Conservation (phyloP, 2,113 vertebrate genomes). For the Stictonetta naevosa region DNA sequence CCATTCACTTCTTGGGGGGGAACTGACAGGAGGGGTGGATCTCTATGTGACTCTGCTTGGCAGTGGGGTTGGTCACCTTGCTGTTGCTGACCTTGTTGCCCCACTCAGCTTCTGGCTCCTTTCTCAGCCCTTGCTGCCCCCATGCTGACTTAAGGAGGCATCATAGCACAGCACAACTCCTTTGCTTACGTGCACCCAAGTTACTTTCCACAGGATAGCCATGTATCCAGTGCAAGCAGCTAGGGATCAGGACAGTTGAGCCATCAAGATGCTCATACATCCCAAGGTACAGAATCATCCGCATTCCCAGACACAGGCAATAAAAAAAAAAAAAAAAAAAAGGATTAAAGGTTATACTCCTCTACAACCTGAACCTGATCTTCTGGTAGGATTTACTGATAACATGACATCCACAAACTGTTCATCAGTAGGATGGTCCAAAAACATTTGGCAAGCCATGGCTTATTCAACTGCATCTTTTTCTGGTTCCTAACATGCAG, state of each 20-base stretch:
- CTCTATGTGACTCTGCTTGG: too few species aligned
- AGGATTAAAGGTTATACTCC: neutral
- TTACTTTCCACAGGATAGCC: neutral
- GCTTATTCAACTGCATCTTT: neutral
- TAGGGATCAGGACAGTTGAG: neutral
- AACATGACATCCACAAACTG: neutral
- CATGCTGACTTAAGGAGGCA: too few species aligned
- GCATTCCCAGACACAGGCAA: neutral
- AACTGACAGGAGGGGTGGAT: neutral
- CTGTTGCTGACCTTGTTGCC: neutral
- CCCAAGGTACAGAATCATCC: neutral
- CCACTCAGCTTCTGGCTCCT: neutral
- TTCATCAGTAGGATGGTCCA: neutral
- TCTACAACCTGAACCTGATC: neutral
- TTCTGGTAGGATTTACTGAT: neutral
- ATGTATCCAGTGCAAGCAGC: neutral
- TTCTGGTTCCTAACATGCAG: neutral
- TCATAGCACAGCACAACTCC: neutral
- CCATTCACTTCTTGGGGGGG: neutral
- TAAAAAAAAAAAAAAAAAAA: too few species aligned
- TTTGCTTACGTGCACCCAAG: neutral
- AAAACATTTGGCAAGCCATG: neutral
- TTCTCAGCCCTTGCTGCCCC: neutral
- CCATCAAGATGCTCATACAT: neutral
- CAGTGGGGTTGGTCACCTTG: too few species aligned